Evolutionary conservation across 2,113 vertebrate species (phyloP), one percentile per base, ranked within the genome.

Genomic region (Barnardius zonarius): DNA sequence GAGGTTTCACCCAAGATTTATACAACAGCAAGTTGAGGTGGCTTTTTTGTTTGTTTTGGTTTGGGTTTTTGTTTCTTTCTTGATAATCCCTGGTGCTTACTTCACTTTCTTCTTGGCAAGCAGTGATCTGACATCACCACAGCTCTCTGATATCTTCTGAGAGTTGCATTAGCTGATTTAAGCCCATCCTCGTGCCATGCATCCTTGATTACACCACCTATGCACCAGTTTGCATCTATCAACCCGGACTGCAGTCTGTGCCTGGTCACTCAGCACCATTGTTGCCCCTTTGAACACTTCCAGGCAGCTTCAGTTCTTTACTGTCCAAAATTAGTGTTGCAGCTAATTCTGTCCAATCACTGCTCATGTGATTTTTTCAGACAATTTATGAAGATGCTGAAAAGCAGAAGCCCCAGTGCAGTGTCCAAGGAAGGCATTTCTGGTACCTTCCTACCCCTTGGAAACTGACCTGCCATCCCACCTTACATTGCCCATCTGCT

Each of bases 181-280:
- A 80, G 54, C 35, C 37, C 75, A 86, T 15, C 8, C 27, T 66
- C 0, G 0, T 54, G 54, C 16, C 0, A 0, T 24, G 23, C 39
- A 30, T 75, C 57, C 66, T 79, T 79, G 62, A 51, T 73, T 62
- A 20, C 20, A 61, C 23, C 43, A 70, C 27, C 41, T 30, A 17
- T 46, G 41, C 46, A 28, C 35, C 59, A 35, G 59, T 83, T 49
- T 20, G 22, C 28, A 8, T 33, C 44, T 69, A 48, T 27, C 63
- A 37, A 17, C 30, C 28, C 0, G 0, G 17, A 41, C 37, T 0
- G 0, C 46, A 51, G 41, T 41, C 51, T 82, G 9, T 66, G 33
- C 41, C 24, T 0, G 0, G 19, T 64, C 44, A 35, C 35, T 64
- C 54, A 57, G 25, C 18, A 30, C 7, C 28, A 2, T 11, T 55